phyloP scores from a whole-genome alignment of 2,888 invertebrate species.

The Athalia circularis region DNA sequence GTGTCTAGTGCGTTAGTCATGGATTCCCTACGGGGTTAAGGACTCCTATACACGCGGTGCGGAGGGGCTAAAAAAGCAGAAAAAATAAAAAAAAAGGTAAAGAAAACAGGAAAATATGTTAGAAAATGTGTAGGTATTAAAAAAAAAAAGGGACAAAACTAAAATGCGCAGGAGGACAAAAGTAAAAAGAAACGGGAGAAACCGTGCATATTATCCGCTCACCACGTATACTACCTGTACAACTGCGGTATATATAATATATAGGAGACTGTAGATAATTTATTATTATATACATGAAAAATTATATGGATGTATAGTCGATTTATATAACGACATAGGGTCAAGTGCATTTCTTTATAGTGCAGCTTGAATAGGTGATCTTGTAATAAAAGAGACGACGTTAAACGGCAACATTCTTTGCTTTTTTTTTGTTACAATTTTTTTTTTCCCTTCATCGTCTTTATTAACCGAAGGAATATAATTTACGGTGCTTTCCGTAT shows the following conservation, averaged over 20 bases:
- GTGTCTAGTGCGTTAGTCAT: conserved; percentile 46
- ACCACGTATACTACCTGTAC: no score
- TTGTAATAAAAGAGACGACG: neutral
- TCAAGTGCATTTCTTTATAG: conserved; percentile 46
- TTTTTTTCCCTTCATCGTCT: no score
- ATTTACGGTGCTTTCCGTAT: no score
- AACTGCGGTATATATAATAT: no score
- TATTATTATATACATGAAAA: neutral
- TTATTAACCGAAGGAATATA: no score
- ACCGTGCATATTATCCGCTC: no score
- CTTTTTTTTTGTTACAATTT: no score
- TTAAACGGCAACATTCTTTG: no score
- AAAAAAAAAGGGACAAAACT: conserved; percentile 4
- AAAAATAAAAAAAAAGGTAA: neutral
- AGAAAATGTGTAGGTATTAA: no score
- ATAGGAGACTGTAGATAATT: no score
- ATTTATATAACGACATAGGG: conserved; percentile 21
- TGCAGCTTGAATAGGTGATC: neutral
- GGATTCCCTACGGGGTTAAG: conserved; percentile 46
- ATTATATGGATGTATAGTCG: neutral
- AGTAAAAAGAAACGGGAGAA: neutral
- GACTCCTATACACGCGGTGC: conserved; percentile 37
- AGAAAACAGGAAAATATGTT: neutral
- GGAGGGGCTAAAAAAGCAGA: conserved; percentile 35
- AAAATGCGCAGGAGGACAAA: neutral